Conservation (phyloP, 2,888 invertebrate genomes). For the Drosophila maculinotata region DNA sequence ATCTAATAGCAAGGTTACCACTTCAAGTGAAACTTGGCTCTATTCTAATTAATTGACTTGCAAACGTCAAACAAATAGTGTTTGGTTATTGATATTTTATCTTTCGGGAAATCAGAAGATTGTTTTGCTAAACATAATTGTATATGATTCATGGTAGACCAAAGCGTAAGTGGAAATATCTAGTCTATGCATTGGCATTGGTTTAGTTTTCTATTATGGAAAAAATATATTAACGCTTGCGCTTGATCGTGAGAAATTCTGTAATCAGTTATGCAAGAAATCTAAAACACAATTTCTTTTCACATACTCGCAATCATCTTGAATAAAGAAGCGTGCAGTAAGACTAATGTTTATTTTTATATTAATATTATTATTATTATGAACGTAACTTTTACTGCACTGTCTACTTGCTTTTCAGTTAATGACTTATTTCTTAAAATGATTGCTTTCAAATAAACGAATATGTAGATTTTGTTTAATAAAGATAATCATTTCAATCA, state of each 20-base stretch:
- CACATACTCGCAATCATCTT: background rate
- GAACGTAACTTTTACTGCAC: too few relatives aligned
- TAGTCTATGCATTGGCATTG: slow-evolving; percentile 3
- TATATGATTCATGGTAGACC: background rate
- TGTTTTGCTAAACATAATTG: background rate
- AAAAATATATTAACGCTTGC: background rate
- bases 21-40: background rate
- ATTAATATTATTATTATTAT: too few relatives aligned
- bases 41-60: slow-evolving; percentile 28
- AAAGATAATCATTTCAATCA: too few relatives aligned
- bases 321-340: too few relatives aligned
- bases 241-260: background rate
- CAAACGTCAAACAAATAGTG: background rate
- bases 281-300: background rate
- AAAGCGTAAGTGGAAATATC: slow-evolving; percentile 1
- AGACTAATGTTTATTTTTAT: too few relatives aligned
- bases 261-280: background rate
- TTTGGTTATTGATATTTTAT: slow-evolving; percentile 12
- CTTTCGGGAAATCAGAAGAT: background rate
- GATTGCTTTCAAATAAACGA: too few relatives aligned
- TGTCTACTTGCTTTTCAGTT: too few relatives aligned
- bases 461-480: too few relatives aligned
- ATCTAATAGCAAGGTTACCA: background rate
- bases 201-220: background rate
- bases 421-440: too few relatives aligned